phyloP scores from a whole-genome alignment of 1,140 invertebrate species.

The Ostrea edulis region DNA sequence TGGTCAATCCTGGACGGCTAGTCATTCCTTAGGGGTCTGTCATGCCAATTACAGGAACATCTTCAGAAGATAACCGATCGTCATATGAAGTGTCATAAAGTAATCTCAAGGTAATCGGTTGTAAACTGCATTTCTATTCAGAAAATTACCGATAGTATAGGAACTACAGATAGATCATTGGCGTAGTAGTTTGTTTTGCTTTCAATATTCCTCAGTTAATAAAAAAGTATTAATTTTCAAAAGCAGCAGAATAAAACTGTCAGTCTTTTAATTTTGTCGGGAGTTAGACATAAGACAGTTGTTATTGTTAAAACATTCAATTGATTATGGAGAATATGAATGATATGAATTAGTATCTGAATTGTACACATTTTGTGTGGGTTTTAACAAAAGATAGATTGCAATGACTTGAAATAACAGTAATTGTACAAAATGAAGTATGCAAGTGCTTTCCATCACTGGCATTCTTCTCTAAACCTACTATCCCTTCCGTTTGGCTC shows the following conservation, averaged over 20 bases:
- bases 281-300: too few relatives aligned
- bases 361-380: background rate
- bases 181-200: too few relatives aligned
- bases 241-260: too few relatives aligned
- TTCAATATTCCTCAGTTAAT: too few relatives aligned
- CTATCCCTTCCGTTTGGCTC: background rate
- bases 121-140: background rate
- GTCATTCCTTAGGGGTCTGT: background rate
- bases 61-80: background rate
- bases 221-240: too few relatives aligned
- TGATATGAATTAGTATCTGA: background rate
- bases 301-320: too few relatives aligned
- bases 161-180: too few relatives aligned
- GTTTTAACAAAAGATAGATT: background rate
- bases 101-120: background rate
- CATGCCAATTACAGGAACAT: background rate
- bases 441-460: slow-evolving; percentile 2
- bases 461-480: background rate
- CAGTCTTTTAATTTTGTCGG: too few relatives aligned
- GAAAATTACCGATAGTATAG: background rate
- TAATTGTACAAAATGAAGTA: background rate
- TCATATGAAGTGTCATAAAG: background rate
- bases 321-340: background rate
- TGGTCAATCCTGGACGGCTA: background rate
- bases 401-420: background rate